Conservation (phyloP, 2,888 invertebrate genomes). For the Watsonalla binaria region DNA sequence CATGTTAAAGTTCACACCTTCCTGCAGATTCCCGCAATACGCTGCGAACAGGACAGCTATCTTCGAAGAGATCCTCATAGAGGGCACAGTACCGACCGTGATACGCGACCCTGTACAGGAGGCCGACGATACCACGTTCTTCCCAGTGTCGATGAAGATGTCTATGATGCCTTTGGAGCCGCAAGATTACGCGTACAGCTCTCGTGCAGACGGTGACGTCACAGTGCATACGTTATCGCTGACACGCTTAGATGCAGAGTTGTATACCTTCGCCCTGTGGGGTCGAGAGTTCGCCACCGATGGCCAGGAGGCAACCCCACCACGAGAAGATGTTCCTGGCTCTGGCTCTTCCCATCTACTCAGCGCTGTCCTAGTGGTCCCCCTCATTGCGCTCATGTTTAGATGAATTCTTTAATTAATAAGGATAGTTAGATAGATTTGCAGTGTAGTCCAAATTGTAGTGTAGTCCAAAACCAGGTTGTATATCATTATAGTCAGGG, state of each 20-base stretch:
- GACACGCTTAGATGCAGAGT: conserved; percentile 33
- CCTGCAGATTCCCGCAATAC: conserved; percentile 63
- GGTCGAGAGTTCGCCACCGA: conserved; percentile 72
- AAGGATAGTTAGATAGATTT: too few relatives aligned
- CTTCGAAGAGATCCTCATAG: conserved; percentile 67
- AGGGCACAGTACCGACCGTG: conserved; percentile 59
- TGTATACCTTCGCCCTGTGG: conserved; percentile 75
- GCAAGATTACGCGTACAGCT: conserved; percentile 39
- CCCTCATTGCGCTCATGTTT: conserved; percentile 3
- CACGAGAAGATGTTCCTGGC: conserved; percentile 10
- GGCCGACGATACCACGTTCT: conserved; percentile 54
- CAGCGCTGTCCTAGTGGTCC: conserved; percentile 14
- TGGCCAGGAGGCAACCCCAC: conserved; percentile 41
- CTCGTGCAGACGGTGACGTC: conserved; percentile 10
- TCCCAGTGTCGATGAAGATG: conserved; percentile 68
- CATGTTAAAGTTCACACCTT: background rate
- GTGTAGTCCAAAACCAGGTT: background rate
- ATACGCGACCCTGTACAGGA: conserved; percentile 24
- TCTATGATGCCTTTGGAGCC: conserved; percentile 70
- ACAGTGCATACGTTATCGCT: conserved; percentile 37
- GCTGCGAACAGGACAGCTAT: conserved; percentile 47
- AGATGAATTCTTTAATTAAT: too few relatives aligned
- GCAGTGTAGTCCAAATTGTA: background rate
- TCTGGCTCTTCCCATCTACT: conserved; percentile 14
- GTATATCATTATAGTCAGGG: too few relatives aligned